Evolutionary conservation across 2,113 vertebrate species (phyloP), one percentile per base, ranked within the genome.

Genomic region (Motacilla alba): DNA sequence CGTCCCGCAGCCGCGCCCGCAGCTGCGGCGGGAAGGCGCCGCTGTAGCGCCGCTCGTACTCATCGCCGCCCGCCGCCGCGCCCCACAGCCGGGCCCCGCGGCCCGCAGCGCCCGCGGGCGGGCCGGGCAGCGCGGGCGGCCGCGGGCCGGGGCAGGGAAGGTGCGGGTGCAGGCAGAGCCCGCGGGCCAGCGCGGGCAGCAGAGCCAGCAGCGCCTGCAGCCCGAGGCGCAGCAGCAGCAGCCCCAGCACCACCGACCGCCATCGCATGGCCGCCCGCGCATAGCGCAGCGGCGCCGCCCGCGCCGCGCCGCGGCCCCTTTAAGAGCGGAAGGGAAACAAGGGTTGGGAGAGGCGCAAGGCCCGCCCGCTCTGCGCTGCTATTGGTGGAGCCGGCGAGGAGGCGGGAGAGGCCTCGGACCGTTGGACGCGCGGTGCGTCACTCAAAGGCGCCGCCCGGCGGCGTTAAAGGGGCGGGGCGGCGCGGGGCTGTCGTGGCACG

Each of bases 211-310:
- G 66, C 33, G 46, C 66, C 66, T 68, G 66, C 66, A 68, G 46
- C 66, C 66, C 66, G 66, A 69, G 66, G n/a, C 66, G 67, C 84
- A 99, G 94, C 62, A 99, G 97, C 89, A 99, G 93, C 94, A 99
- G 98, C 96, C 98, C 99, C 96, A 99, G 98, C 95, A 99, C 98
- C 97, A 99, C 93, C 97, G 99, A 99, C 96, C 99, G 98, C 99
- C 99, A 99, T 98, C 98, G 99, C 99, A 99, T 99, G 97, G 98
- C 98, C 98, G 98, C 98, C 97, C 85, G 96, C 94, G 81, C 86
- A 66, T 97, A 90, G 92, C 96, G 67, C 89, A 80, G 87, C 73
- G 83, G 49, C 85, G 30, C 72, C 80, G 64, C 39, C 50, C 35
- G 70, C 62, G 35, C 8, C 77, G 78, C 53, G 31, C 30, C 49